Evolutionary conservation across 2,797 vertebrate species (phyloP).

Genomic region (Sebastes taczanowskii): DNA sequence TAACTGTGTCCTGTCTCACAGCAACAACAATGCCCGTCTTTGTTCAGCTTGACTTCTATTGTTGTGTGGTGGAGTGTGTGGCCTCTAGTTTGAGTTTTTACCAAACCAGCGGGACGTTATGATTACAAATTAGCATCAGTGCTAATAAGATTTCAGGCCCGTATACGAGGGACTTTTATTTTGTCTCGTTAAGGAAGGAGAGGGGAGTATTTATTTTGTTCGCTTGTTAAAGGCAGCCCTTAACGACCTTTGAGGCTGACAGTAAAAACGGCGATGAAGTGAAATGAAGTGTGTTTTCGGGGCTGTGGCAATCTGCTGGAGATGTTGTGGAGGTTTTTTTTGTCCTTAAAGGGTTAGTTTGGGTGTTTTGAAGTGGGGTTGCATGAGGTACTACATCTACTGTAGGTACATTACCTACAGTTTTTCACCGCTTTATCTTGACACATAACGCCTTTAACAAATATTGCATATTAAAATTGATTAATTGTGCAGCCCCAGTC

Average conservation of each 20-base stretch:
- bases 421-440: too few species aligned
- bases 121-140: conserved; percentile 64
- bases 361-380: not conserved
- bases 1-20: conserved; percentile 58
- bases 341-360: not conserved
- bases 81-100: conserved; percentile 23
- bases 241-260: conserved; percentile 57
- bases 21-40: conserved; percentile 68
- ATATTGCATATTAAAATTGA: too few species aligned
- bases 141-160: conserved; percentile 58
- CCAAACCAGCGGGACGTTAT: conserved; percentile 38
- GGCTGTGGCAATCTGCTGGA: conserved; percentile 9
- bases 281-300: conserved; percentile 48
- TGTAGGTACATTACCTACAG: too few species aligned
- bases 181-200: conserved; percentile 37
- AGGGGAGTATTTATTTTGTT: conserved; percentile 11
- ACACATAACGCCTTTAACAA: too few species aligned
- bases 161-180: conserved; percentile 47
- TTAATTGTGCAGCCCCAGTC: too few species aligned
- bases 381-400: not conserved
- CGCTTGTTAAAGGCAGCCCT: conserved; percentile 54
- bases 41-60: conserved; percentile 60
- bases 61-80: conserved; percentile 29
- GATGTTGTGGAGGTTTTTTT: not conserved
- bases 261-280: conserved; percentile 55